Evolutionary conservation across 2,888 invertebrate species (phyloP), one percentile per base, ranked within the genome.

Genomic region (Polylopha cassiicola): DNA sequence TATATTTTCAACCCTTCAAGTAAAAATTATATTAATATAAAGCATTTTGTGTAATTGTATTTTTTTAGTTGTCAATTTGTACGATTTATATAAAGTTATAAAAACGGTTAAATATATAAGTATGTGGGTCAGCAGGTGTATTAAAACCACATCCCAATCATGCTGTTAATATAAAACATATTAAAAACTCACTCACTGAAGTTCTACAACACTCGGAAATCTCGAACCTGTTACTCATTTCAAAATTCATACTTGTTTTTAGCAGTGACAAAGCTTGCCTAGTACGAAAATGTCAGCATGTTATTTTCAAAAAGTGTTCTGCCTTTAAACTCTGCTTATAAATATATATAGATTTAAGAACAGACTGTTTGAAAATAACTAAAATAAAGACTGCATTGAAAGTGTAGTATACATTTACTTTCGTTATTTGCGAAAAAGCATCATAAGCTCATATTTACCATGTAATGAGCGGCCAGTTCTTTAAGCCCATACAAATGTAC

Each of bases 361-460:
- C n/a, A n/a, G n/a, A n/a, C n/a, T 60, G 55, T 55, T 63, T 58
- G 47, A 56, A 57, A 59, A 50, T 22, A 42, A 47, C 39, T 33
- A 16, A 28, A n/a, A 44, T 20, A 18, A 62, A 73, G 73, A 77
- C 80, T 77, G 78, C 59, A 64, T 73, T 65, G 53, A 50, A 62
- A 54, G 63, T 72, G 68, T 69, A 65, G 64, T 65, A 65, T 62
- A 74, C 69, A 70, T 39, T 41, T 16, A 16, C 7, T 36, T 39
- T 36, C 10, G 28, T 11, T 9, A 18, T 8, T 4, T 18, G 15
- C n/a, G 9, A 11, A 22, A 14, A 39, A 22, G 21, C 27, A 28
- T n/a, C 2, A 17, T 26, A 32, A 32, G 22, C 16, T 16, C 16
- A n/a, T 5, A 7, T 15, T 26, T 6, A 7, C n/a, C n/a, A n/a